Percentiles rank a stretch among this genome's conserved stretches.
phyloP scores from a whole-genome alignment of 2,113 vertebrate genomes.

The Monopterus albus region DNA sequence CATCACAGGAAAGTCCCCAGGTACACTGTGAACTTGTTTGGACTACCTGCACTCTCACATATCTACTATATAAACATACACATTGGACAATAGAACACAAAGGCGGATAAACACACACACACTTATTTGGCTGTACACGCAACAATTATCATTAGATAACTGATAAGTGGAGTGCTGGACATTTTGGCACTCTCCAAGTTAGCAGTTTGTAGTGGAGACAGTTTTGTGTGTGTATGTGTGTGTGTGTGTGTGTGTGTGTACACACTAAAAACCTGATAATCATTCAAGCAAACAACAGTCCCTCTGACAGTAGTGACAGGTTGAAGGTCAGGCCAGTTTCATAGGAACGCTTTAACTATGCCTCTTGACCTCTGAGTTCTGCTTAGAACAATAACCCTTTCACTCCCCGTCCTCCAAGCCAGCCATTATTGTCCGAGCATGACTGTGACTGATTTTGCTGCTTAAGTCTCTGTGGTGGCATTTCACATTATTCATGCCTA shows the following conservation, averaged over 20 bases:
- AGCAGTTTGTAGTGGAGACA: conserved; percentile 43
- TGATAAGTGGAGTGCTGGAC: conserved; percentile 52
- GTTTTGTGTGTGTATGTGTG: conserved; percentile 5
- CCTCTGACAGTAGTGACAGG: conserved; percentile 39
- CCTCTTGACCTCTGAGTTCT: conserved; percentile 62
- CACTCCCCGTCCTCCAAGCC: conserved; percentile 6
- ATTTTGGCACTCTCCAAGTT: conserved; percentile 28
- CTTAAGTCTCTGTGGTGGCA: conserved; percentile 17
- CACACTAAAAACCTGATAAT: conserved; percentile 47
- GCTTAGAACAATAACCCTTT: conserved; percentile 58
- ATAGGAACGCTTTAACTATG: no score
- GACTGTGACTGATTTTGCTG: conserved; percentile 27
- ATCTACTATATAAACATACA: conserved; percentile 31
- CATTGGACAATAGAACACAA: conserved; percentile 19
- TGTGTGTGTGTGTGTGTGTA: not conserved
- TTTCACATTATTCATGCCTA: conserved; percentile 33
- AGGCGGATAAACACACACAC: conserved; percentile 6
- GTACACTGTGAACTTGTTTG: conserved; percentile 49
- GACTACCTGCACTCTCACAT: conserved; percentile 34
- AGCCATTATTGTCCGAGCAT: conserved; percentile 14
- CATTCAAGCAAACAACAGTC: conserved; percentile 47
- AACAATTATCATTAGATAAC: conserved; percentile 41
- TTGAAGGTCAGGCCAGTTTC: conserved; percentile 64
- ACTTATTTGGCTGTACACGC: conserved; percentile 32
- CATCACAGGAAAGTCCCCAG: conserved; percentile 28